Evolutionary conservation across 2,888 invertebrate genomes (phyloP), one percentile per base, ranked within the genome.

Genomic region (Troides oblongomaculatus): DNA sequence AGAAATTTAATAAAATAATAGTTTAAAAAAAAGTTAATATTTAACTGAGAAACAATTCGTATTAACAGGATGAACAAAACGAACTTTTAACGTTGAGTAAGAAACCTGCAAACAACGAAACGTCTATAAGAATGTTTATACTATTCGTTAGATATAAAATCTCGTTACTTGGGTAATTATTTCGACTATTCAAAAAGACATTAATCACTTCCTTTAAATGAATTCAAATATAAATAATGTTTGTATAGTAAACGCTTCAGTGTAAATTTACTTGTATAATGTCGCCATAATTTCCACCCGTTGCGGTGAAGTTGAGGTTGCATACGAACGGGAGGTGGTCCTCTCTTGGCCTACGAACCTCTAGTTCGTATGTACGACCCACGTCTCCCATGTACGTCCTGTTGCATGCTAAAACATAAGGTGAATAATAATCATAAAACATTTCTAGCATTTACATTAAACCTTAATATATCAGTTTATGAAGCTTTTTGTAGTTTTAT

Each of bases 261-360:
- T 59, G 30, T n/a, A 23, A 53, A 69, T 64, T 68, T 82, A 96
- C 96, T 95, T 96, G 96, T 77, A 97, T 95, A 78, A 97, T 94
- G 84, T 97, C 96, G n/a, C 96, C 97, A 76, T 95, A 94, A 79
- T 94, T 94, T 50, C 94, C 95, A 68, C 96, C 96, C 72, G 94
- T 95, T 64, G 97, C 97, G 66, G 96, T 96, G 88, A 97, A 97
- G 87, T 96, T 97, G 79, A 97, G 94, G 82, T 95, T 95, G 86
- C 97, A 97, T 77, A 96, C 90, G 88, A 96, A 97, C 30, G 97
- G 97, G 73, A 96, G 93, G 78, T 95, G 94, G 77, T 95, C 95
- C 84, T 96, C 96, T 64, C 94, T 90, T 39, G 97, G 96, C 75
- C 95, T 93, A 71, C 96, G 94, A 72, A 97, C 94, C 86, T 96